Percentiles rank a stretch among this genome's conserved stretches.
Evolutionary conservation across 2,888 invertebrate species (phyloP).

Genomic region (Mythimna ferrago): DNA sequence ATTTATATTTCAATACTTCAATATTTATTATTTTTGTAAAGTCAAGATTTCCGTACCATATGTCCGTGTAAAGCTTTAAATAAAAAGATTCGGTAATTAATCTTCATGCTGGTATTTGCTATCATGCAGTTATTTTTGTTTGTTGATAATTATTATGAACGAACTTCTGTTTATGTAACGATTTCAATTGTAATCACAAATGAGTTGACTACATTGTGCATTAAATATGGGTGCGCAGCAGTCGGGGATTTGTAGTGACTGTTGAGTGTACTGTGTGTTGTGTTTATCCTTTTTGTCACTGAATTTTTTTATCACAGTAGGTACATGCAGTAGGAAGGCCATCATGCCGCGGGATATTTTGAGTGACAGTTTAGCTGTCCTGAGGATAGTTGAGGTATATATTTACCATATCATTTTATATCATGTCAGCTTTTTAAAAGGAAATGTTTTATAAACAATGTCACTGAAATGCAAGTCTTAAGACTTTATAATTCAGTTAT

Average conservation of each 20-base stretch:
- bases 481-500: background rate
- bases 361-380: conserved; percentile 92
- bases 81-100: background rate
- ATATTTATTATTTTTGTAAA: background rate
- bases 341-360: conserved; percentile 93
- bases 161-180: conserved; percentile 24
- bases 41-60: background rate
- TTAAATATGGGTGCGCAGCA: background rate
- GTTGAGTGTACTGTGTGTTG: conserved; percentile 7
- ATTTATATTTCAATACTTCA: conserved; percentile 9
- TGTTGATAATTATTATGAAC: conserved; percentile 26
- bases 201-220: conserved; percentile 10
- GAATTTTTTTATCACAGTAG: conserved; percentile 59
- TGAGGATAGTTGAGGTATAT: conserved; percentile 91
- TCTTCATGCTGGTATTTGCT: conserved; percentile 6
- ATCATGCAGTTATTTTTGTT: conserved; percentile 37
- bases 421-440: background rate
- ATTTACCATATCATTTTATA: conserved; percentile 9
- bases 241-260: background rate
- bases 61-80: background rate
- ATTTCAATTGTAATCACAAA: conserved; percentile 14
- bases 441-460: background rate
- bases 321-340: conserved; percentile 60
- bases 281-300: conserved; percentile 29
- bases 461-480: background rate